Base-by-base conservation (phyloP, 2,797 vertebrate genomes). In the Sebastes melanostomus region DNA sequence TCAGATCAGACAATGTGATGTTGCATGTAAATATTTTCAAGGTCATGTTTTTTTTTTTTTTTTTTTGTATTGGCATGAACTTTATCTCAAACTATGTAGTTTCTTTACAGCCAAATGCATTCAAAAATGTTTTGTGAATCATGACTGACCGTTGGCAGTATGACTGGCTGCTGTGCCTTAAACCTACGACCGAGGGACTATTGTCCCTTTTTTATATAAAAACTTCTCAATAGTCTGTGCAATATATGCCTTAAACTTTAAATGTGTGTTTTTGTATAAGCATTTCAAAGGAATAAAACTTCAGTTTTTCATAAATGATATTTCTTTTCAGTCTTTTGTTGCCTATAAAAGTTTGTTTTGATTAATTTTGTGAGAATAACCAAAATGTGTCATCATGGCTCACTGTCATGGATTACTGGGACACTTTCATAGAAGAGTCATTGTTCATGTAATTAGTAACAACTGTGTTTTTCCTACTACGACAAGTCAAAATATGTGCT, bases 221-320 rank as follows among this genome's bases (percentile, higher is more conserved):
- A 92, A 89, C 85, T 86, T 93, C 88, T 93, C 89, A 93, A 92
- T 96, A 96, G 95, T 95, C 91, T 93, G 96, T 96, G 95, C 96
- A 96, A 96, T 96, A 96, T 96, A 94, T 89, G 94, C 95, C 94
- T 95, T 95, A 95, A 95, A 94, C 90, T 95, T 94, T 92, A 93
- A 92, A 93, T 93, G 88, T 95, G 88, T 94, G 70, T 42, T 95
- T 95, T 96, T 95, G 89, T 96, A 96, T 93, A 84, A 94, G 81
- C 91, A 93, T 95, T 96, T 96, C 92, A 94, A 93, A 94, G 92
- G 94, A 96, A 96, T 96, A 96, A 96, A 96, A 93, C 82, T 88
- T 85, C 75, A 42, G 42, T 93, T 94, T 95, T 94, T 93, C 82
- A 89, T 88, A 85, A 66, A 27, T 55, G 2, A 0, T 1, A 0